Base-by-base conservation (phyloP, 2,113 vertebrate species). In the Siphamia tubifer region DNA sequence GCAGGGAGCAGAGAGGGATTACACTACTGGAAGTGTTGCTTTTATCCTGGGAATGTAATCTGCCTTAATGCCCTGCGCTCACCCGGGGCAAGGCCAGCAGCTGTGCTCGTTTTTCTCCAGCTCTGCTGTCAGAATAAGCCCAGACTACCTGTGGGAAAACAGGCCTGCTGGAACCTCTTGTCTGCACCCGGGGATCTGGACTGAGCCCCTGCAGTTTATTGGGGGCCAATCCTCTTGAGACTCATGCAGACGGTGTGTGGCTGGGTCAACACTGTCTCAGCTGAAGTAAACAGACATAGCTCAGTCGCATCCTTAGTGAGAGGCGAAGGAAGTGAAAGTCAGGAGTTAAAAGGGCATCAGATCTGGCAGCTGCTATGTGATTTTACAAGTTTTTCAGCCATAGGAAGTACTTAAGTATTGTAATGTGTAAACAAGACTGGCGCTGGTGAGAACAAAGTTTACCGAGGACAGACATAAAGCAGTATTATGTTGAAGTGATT, bases 11-110 rank as follows among this genome's bases (percentile, higher is more conserved):
- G 76, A 76, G 28, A 8, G 62, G 74, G 79, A 87, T 90, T 87
- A 86, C 62, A 71, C 77, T 54, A 25, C 81, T 83, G 75, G 84
- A 84, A 86, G 84, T 81, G 81, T 83, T 81, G 72, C 89, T 91
- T 89, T 87, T 78, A 82, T 89, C 86, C 77, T 68, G 80, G 77
- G 77, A 88, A 87, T 79, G 87, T 89, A 89, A 90, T 90, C 84
- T 86, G 68, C 67, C 64, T 81, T 89, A 90, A 90, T 88, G 85
- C 82, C 79, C 82, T 54, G 66, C 10, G 53, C 69, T 88, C 89
- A 90, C 78, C 73, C 49, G 30, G 82, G 81, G 85, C 80, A 66
- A 72, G 72, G 71, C 84, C 75, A 74, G 82, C 90, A 90, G 92
- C 89, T 91, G 88, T 68, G 75, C 77, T 83, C 60, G 38, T 83